These are phyloP conservation scores for Lasioglossum lativentre DNA, from an alignment of 2,888 invertebrate species.

Conservation along the genomic window DNA sequence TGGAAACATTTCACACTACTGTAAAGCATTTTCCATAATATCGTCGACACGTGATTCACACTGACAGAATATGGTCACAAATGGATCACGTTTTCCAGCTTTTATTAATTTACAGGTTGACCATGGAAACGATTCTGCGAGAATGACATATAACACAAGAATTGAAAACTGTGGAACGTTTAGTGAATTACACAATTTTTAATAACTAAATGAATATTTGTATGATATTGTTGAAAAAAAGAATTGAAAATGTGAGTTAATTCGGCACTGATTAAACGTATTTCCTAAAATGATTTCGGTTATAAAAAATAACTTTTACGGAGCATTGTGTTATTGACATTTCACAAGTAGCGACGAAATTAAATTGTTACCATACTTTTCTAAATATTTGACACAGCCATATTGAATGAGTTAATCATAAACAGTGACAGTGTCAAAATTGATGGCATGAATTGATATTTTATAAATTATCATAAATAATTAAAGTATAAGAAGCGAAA, in stretches of 20 bases:
- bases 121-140: background rate
- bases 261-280: background rate
- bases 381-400: background rate
- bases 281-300: background rate
- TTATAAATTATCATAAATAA: background rate
- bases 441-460: background rate
- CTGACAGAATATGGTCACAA: background rate
- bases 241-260: background rate
- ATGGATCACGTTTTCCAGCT: background rate
- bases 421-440: background rate
- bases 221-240: background rate
- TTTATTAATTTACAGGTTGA: background rate
- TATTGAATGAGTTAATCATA: background rate
- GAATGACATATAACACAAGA: background rate
- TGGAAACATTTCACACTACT: background rate
- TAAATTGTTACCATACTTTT: background rate
- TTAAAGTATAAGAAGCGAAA: background rate
- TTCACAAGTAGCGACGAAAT: background rate
- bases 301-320: background rate
- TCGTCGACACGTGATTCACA: background rate
- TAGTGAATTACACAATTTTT: background rate
- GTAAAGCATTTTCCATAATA: background rate
- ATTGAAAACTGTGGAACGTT: background rate
- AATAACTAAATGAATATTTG: too few species aligned
- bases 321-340: background rate